Base-by-base conservation (phyloP, 1,140 invertebrate genomes). In the Temnothorax nylanderi region DNA sequence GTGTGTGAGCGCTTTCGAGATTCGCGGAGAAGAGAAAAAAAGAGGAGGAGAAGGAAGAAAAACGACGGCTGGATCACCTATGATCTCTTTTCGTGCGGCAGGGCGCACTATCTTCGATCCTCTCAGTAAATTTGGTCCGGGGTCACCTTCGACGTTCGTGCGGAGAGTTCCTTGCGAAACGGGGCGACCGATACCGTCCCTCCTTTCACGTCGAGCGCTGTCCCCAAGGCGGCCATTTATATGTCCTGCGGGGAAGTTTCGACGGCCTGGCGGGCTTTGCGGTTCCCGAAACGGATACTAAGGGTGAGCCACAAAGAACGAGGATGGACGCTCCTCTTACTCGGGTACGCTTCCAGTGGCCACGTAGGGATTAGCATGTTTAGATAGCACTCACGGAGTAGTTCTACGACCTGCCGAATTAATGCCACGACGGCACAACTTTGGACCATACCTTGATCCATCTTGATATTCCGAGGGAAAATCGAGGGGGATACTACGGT, bases 341-440 rank as follows among this genome's bases (percentile, higher is more conserved):
- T 86, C 82, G 82, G 78, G 56, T 85, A 34, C 82, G 60, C 80
- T 85, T 75, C 67, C 64, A 78, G 85, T 87, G 67, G 72, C 87
- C 76, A 77, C 85, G 82, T 76, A 80, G 87, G 90, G 89, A 92
- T 92, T 92, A 91, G 74, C 89, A 90, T 91, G 91, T 91, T 92
- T 90, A 89, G 85, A 89, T 87, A 89, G 86, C 89, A 92, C 90
- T 92, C 90, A 87, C 69, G 69, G 62, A 89, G 85, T 81, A 58
- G 34, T 84, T n/a, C 71, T 44, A 54, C 47, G 51, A 82, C 34
- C 86, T 56, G 78, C 72, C 87, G 87, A 89, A 91, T 93, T 92
- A 92, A 87, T 88, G 86, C 85, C 51, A 86, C 44, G 62, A 34
- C 86, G 65, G 60, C 60, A 41, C 78, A 89, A 84, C 90, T 85